These are phyloP conservation scores for Helicoverpa zea DNA, from an alignment of 1,140 invertebrate species.

Conservation along the genomic window DNA sequence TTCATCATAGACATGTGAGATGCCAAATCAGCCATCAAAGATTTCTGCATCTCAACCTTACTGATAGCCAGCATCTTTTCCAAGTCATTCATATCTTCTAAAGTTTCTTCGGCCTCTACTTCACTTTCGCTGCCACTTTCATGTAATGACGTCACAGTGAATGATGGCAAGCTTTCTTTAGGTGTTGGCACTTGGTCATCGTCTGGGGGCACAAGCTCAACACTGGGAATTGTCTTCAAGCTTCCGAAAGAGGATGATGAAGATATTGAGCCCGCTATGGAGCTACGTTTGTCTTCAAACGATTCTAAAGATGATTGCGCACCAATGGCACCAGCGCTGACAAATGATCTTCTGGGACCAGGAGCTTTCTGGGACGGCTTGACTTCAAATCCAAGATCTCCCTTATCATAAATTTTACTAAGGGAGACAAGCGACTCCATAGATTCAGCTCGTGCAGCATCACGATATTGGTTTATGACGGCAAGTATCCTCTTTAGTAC, in stretches of 20 bases:
- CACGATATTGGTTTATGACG: constrained; percentile 80
- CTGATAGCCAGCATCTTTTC: constrained; percentile 72
- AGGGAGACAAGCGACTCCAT: constrained; percentile 80
- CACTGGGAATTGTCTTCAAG: constrained; percentile 76
- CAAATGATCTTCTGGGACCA: constrained; percentile 57
- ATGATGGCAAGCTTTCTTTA: constrained; percentile 76
- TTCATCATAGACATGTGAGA: constrained; percentile 67
- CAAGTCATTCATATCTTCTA: constrained; percentile 61
- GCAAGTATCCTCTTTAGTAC: constrained; percentile 86
- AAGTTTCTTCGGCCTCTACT: constrained; percentile 61
- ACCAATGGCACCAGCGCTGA: constrained; percentile 54
- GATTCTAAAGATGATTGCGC: constrained; percentile 61
- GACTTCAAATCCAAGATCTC: constrained; percentile 87
- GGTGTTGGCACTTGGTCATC: constrained; percentile 45
- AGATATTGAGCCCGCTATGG: constrained; percentile 54
- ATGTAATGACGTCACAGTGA: constrained; percentile 71
- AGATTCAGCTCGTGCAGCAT: constrained; percentile 75
- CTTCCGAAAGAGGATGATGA: constrained; percentile 67
- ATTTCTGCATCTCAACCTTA: constrained; percentile 79
- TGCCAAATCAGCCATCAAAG: constrained; percentile 76
- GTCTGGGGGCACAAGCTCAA: constrained; percentile 67
- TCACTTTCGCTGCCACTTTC: constrained; percentile 69
- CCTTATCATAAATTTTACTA: constrained; percentile 84
- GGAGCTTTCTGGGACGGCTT: constrained; percentile 57
- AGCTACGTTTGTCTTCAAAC: constrained; percentile 58